Percentiles rank a stretch among this genome's conserved stretches.
Conservation (phyloP, 2,888 invertebrate species). For the Lomographa bimaculata region DNA sequence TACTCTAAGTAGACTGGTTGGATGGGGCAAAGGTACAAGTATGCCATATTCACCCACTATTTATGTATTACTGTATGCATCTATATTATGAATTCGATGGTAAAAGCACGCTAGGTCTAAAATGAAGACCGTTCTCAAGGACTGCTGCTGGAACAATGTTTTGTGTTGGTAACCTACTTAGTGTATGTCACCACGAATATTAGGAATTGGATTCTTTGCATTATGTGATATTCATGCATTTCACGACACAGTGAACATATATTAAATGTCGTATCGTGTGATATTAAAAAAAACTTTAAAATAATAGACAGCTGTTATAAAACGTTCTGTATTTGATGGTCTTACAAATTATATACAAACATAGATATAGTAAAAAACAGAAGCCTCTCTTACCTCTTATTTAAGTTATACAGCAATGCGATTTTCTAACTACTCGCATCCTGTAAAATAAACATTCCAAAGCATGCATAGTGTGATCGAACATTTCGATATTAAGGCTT, state of each 20-base stretch:
- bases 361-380: constrained; percentile 56
- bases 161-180: no score
- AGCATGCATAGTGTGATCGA: constrained; percentile 4
- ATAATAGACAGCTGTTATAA: constrained; percentile 47
- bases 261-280: background rate
- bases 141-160: no score
- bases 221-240: no score
- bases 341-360: constrained; percentile 36
- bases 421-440: constrained; percentile 73
- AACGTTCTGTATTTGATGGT: constrained; percentile 44
- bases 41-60: no score
- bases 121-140: no score
- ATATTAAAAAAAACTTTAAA: constrained; percentile 25
- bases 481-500: constrained; percentile 42
- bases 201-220: no score
- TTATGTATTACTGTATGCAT: no score
- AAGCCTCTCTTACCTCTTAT: constrained; percentile 63
- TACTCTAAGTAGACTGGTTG: no score
- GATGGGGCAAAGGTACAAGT: no score
- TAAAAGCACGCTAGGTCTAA: no score
- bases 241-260: constrained; percentile 7
- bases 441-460: constrained; percentile 58
- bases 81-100: no score
- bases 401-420: constrained; percentile 74
- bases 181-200: no score